Evolutionary conservation across 2,797 vertebrate species (phyloP).

Genomic region (Remorina albescens): DNA sequence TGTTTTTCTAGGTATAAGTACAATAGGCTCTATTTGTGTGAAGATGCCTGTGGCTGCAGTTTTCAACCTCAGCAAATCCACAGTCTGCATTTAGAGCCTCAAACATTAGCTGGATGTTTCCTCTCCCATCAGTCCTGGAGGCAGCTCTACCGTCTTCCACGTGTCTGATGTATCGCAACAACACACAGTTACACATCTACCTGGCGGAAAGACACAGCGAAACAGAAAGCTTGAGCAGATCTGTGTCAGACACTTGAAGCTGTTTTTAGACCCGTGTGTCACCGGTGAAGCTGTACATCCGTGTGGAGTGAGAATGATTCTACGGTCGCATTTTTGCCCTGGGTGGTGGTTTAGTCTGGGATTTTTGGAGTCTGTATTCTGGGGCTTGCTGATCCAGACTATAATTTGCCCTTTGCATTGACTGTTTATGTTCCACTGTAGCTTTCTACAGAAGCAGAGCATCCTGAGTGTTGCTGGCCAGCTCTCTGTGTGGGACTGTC

Average conservation of each 20-base stretch:
- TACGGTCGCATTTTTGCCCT: constrained; percentile 20
- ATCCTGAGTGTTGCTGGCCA: constrained; percentile 34
- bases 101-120: constrained; percentile 49
- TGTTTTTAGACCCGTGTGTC: constrained; percentile 15
- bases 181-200: constrained; percentile 3
- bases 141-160: constrained; percentile 11
- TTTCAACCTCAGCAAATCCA: constrained; percentile 47
- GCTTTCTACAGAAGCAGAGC: constrained; percentile 42
- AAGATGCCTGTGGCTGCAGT: constrained; percentile 71
- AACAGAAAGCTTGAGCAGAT: not conserved
- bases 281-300: constrained; percentile 11
- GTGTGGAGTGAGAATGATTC: constrained; percentile 19
- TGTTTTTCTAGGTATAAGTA: constrained; percentile 54
- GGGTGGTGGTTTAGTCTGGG: constrained; percentile 68
- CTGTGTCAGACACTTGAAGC: not conserved
- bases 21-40: constrained; percentile 68
- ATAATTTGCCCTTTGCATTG: constrained; percentile 69
- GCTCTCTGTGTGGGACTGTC: constrained; percentile 30
- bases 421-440: constrained; percentile 58
- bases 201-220: not conserved
- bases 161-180: constrained; percentile 17
- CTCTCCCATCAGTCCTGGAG: constrained; percentile 45
- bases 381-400: constrained; percentile 59
- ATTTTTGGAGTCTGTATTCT: constrained; percentile 61
- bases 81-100: constrained; percentile 61